Conservation (phyloP, 1,140 invertebrate genomes). For the Littorina saxatilis region DNA sequence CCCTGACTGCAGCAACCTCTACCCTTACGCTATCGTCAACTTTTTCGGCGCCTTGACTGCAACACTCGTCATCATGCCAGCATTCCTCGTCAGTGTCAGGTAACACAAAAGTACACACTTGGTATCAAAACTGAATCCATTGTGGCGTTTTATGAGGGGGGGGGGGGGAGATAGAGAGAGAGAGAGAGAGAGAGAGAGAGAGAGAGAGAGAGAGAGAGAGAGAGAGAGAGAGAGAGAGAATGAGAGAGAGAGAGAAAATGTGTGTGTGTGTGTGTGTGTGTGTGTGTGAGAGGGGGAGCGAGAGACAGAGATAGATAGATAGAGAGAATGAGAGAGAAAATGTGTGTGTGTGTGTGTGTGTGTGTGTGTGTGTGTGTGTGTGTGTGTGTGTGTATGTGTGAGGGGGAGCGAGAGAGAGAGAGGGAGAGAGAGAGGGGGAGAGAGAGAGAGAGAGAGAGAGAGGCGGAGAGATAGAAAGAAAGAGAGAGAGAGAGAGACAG, state of each 20-base stretch:
- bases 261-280: background rate
- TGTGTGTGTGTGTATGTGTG: conserved; percentile 9
- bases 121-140: too few relatives aligned
- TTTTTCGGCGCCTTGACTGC: conserved; percentile 47
- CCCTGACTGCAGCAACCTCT: conserved; percentile 46
- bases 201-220: background rate
- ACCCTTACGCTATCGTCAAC: conserved; percentile 41
- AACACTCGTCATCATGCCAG: conserved; percentile 49
- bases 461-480: too few relatives aligned
- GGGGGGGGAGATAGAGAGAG: too few relatives aligned
- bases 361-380: conserved; percentile 1
- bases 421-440: too few relatives aligned
- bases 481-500: too few relatives aligned
- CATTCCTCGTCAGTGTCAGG: conserved; percentile 54
- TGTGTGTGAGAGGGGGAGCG: background rate
- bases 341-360: conserved; percentile 26
- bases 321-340: background rate
- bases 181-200: too few relatives aligned
- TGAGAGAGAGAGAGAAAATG: background rate
- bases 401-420: too few relatives aligned
- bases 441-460: too few relatives aligned
- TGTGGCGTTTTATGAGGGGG: too few relatives aligned
- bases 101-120: conserved; percentile 31
- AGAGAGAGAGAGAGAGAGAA: background rate
- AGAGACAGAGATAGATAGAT: background rate